Conservation (phyloP, 2,797 vertebrate genomes). For the Gymnocypris eckloni region DNA sequence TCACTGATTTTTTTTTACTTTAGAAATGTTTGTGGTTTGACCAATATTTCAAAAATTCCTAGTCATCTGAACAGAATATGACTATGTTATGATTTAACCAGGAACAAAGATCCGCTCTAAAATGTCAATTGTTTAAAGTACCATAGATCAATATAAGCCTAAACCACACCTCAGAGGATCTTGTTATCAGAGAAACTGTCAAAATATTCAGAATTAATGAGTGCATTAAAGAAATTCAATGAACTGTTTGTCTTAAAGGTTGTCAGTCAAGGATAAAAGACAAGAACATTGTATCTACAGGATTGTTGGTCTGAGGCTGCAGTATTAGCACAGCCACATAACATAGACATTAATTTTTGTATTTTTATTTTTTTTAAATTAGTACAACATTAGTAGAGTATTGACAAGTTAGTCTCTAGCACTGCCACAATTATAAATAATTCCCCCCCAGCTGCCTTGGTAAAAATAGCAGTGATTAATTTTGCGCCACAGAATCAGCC, state of each 20-base stretch:
- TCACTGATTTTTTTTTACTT: not conserved
- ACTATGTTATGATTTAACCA: not conserved
- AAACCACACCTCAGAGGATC: not conserved
- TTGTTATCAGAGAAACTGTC: not conserved
- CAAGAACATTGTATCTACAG: not conserved
- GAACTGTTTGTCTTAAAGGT: not conserved
- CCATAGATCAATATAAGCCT: not conserved
- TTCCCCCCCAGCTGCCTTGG: not conserved
- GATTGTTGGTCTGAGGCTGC: not conserved
- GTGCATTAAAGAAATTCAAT: not conserved
- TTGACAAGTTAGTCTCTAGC: constrained; percentile 1
- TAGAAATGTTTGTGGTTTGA: not conserved
- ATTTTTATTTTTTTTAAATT: not conserved
- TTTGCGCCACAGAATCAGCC: not conserved
- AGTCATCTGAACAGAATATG: not conserved
- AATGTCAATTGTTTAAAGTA: not conserved
- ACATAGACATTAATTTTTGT: not conserved
- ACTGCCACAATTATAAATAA: not conserved
- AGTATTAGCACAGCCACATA: not conserved
- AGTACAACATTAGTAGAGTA: not conserved
- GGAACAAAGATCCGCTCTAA: not conserved
- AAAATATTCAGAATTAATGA: not conserved
- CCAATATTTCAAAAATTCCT: not conserved
- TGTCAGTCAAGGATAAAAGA: not conserved
- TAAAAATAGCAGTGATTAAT: not conserved